phyloP scores from a whole-genome alignment of 2,888 invertebrate genomes.

The Celastrina argiolus region DNA sequence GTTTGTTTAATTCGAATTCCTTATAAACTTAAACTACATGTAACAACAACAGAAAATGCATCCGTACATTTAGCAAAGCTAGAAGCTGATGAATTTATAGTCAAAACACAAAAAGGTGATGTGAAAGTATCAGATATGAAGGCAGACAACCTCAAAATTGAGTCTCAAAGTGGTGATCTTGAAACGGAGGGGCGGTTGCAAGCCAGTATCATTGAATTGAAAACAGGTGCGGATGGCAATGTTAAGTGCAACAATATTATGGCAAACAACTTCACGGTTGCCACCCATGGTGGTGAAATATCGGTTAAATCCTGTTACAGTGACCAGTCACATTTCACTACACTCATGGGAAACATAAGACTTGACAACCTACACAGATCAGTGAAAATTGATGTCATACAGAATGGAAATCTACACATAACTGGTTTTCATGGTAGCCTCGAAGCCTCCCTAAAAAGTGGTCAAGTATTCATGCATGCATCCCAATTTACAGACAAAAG shows the following conservation, averaged over 20 bases:
- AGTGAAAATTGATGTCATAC: conserved; percentile 68
- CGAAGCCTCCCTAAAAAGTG: conserved; percentile 68
- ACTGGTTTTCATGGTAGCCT: conserved; percentile 66
- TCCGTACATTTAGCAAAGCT: conserved; percentile 61
- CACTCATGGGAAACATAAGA: conserved; percentile 63
- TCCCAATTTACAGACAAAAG: conserved; percentile 64
- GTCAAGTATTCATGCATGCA: conserved; percentile 68
- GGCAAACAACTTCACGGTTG: conserved; percentile 55
- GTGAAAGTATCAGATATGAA: conserved; percentile 59
- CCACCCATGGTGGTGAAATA: conserved; percentile 65
- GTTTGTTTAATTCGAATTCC: conserved; percentile 70
- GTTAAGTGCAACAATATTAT: conserved; percentile 68
- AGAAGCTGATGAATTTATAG: conserved; percentile 65
- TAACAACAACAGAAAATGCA: conserved; percentile 62
- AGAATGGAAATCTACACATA: conserved; percentile 65
- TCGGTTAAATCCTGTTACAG: conserved; percentile 60
- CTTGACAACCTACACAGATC: conserved; percentile 50
- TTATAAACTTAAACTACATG: conserved; percentile 67
- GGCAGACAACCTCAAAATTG: conserved; percentile 62
- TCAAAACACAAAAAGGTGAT: conserved; percentile 65
- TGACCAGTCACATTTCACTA: conserved; percentile 39
- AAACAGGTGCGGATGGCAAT: conserved; percentile 59
- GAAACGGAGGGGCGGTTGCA: conserved; percentile 58
- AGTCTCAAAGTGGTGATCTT: conserved; percentile 59
- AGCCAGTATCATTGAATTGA: conserved; percentile 61